Percentiles rank a stretch among this genome's conserved stretches.
Conservation (phyloP, 2,113 vertebrate species). For the Fregata magnificens region DNA sequence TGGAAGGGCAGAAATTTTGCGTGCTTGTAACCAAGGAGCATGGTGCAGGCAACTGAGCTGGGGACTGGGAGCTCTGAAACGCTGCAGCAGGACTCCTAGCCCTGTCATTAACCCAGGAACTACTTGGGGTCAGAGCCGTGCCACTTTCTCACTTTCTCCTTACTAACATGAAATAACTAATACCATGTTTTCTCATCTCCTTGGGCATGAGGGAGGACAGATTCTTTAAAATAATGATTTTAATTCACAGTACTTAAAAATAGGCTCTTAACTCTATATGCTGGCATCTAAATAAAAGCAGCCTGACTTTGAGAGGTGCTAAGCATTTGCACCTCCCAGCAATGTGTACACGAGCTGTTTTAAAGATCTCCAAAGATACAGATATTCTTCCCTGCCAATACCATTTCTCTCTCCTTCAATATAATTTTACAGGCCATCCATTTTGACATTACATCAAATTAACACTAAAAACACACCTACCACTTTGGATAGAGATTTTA, state of each 20-base stretch:
- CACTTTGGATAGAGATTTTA: slow-evolving; percentile 6
- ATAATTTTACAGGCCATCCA: slow-evolving; percentile 45
- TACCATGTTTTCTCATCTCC: neutral
- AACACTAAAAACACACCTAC: slow-evolving; percentile 49
- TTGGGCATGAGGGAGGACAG: slow-evolving; percentile 38
- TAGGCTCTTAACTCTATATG: slow-evolving; percentile 53
- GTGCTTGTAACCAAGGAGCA: neutral
- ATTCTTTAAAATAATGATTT: slow-evolving; percentile 59
- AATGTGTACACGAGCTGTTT: slow-evolving; percentile 63
- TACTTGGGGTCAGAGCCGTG: neutral
- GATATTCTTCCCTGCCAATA: slow-evolving; percentile 49
- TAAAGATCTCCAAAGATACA: slow-evolving; percentile 62
- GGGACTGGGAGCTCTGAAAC: neutral
- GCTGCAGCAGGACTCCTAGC: neutral
- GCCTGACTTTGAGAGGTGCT: slow-evolving; percentile 65
- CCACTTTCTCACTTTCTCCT: neutral
- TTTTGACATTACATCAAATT: slow-evolving; percentile 58
- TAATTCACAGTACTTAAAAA: slow-evolving; percentile 60
- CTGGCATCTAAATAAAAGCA: slow-evolving; percentile 68
- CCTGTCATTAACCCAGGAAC: neutral
- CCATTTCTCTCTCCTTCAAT: slow-evolving; percentile 36
- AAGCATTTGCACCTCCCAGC: slow-evolving; percentile 64
- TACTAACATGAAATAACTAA: neutral
- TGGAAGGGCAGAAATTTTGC: neutral
- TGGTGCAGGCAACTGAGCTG: neutral